Evolutionary conservation across 2,888 invertebrate genomes (phyloP).

Genomic region (Odontocolon sp.): DNA sequence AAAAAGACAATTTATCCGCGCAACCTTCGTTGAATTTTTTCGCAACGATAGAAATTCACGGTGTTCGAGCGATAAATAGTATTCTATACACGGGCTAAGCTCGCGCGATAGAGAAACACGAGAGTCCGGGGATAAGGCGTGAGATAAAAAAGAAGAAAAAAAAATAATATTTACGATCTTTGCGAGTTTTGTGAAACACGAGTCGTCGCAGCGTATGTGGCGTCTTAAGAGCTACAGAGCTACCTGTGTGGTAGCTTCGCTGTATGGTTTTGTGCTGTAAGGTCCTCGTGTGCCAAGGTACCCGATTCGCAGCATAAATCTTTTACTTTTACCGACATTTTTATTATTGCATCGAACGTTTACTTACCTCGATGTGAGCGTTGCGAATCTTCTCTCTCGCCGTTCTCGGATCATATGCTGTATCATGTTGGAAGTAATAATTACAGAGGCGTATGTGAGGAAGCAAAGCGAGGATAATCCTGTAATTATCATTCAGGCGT

Average conservation of each 20-base stretch:
- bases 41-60: conserved; percentile 56
- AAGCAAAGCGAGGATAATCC: conserved; percentile 34
- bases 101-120: conserved; percentile 50
- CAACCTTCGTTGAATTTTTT: conserved; percentile 43
- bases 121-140: conserved; percentile 32
- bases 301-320: conserved; percentile 54
- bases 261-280: too few relatives aligned
- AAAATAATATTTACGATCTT: conserved; percentile 56
- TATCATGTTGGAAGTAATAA: conserved; percentile 34
- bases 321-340: conserved; percentile 36
- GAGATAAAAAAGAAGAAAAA: conserved; percentile 4
- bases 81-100: conserved; percentile 25
- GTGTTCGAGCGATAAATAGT: conserved; percentile 42
- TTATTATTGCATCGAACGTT: conserved; percentile 10
- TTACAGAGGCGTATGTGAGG: conserved; percentile 27
- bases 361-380: not conserved
- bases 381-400: not conserved
- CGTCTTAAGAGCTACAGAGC: not conserved
- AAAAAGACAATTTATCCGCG: conserved; percentile 54
- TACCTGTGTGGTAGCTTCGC: conserved; percentile 2
- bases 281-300: conserved; percentile 20
- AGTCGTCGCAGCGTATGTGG: conserved; percentile 50
- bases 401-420: not conserved
- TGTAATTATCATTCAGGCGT: conserved; percentile 48
- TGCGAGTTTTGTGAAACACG: conserved; percentile 60